Evolutionary conservation across 2,797 vertebrate genomes (phyloP), one percentile per base, ranked within the genome.

Genomic region (Oreonectes daqikongensis): DNA sequence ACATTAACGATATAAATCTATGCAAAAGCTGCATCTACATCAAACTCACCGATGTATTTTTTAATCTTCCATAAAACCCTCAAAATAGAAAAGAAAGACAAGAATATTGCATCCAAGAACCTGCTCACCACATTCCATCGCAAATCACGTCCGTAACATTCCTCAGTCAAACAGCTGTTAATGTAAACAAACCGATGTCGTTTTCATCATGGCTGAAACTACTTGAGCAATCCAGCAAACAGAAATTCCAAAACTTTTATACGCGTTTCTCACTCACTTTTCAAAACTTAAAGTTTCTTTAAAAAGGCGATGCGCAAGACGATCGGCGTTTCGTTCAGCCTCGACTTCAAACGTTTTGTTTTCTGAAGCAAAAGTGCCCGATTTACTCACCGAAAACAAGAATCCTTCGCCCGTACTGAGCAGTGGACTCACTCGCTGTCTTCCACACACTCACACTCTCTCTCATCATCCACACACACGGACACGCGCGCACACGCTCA

Each of bases 381-480:
- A 59, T 57, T 63, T 20, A 77, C 68, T 80, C 53, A 69, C 59
- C 52, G 66, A 67, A 40, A 40, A 28, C n/a, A 30, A 53, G 38
- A 75, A 59, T 68, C 73, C 64, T 68, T 14, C 11, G 40, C 40
- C n/a, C 65, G 66, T 74, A 46, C 61, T 32, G 18, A 57, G 61
- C 61, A 30, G 72, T 67, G 72, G 60, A 57, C 73, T 50, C 60
- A 55, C 75, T 46, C 66, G 42, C 75, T 48, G 46, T 32, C 68
- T 63, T 42, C 71, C 32, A 57, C 55, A 59, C 46, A 42, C 86
- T 69, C 71, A 79, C 82, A 78, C 86, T 77, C 55, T 77, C 55
- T 46, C 74, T 55, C 57, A 52, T 63, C 60, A 40, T 66, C 48
- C 76, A 55, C 57, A 38, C 76, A 46, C 68, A 22, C 35, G 1